Evolutionary conservation across 2,113 vertebrate genomes (phyloP).

Genomic region (Ptilonorhynchus violaceus): DNA sequence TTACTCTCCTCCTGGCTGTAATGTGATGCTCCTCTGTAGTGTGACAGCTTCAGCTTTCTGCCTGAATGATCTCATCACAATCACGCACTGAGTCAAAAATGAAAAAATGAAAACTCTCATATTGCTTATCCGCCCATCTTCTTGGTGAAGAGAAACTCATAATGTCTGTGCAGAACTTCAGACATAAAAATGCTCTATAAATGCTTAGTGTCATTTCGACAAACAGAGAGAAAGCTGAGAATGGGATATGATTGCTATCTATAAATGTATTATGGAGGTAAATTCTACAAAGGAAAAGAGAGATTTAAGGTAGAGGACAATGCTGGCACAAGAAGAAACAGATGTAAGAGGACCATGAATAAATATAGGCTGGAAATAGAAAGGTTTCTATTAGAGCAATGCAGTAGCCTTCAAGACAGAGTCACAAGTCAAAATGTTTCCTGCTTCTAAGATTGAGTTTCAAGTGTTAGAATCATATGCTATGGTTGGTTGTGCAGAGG

Average conservation of each 20-base stretch:
- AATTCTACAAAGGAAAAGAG: background rate
- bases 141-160: slow-evolving; percentile 15
- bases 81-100: background rate
- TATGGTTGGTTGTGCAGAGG: background rate
- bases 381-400: background rate
- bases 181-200: slow-evolving; percentile 7
- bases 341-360: background rate
- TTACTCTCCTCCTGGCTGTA: background rate
- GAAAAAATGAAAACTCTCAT: slow-evolving; percentile 12
- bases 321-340: background rate
- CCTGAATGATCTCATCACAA: slow-evolving; percentile 27
- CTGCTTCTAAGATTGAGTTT: background rate
- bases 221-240: background rate
- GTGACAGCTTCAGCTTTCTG: slow-evolving; percentile 42
- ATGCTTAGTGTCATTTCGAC: background rate
- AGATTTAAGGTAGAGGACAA: background rate
- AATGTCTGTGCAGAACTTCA: slow-evolving; percentile 1
- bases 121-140: slow-evolving; percentile 30
- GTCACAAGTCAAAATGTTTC: background rate
- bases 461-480: background rate
- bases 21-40: background rate
- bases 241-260: slow-evolving; percentile 5
- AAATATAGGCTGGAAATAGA: background rate
- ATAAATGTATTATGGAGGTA: background rate
- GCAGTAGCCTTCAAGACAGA: background rate